Conservation (phyloP, 2,113 vertebrate species). For the Eira barbara region DNA sequence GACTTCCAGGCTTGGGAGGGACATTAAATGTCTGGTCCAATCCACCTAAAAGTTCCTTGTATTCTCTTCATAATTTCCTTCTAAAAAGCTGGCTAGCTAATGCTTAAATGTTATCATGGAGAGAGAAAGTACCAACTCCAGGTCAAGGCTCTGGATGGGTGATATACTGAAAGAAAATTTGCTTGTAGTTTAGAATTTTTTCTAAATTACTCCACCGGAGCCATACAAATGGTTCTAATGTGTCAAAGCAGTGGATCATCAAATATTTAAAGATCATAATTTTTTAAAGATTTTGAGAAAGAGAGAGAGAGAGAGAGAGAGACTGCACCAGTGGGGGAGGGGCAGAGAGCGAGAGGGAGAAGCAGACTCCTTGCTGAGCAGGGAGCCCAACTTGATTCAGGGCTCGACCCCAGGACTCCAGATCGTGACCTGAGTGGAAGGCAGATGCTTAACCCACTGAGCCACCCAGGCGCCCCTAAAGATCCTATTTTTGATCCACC, state of each 20-base stretch:
- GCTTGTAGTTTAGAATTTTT: not conserved
- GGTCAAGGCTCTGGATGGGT: not conserved
- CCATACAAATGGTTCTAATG: not conserved
- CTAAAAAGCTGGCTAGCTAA: not conserved
- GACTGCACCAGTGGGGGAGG: not conserved
- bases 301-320: not conserved
- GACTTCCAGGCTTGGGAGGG: not conserved
- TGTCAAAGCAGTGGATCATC: not conserved
- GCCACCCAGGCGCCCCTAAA: not conserved
- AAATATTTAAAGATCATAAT: not conserved
- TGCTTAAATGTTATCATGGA: not conserved
- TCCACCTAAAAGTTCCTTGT: not conserved
- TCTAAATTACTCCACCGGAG: not conserved
- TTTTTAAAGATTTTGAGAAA: not conserved
- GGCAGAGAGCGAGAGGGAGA: not conserved
- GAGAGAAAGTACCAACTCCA: not conserved
- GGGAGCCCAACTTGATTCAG: not conserved
- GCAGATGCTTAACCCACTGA: not conserved
- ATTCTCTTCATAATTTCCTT: not conserved
- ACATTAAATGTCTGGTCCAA: not conserved
- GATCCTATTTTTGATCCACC: not conserved
- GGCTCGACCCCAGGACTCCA: not conserved
- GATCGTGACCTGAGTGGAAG: not conserved
- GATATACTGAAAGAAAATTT: not conserved
- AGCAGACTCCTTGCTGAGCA: not conserved